Evolutionary conservation across 2,888 invertebrate species (phyloP).

Genomic region (Reticulitermes lucifugus): DNA sequence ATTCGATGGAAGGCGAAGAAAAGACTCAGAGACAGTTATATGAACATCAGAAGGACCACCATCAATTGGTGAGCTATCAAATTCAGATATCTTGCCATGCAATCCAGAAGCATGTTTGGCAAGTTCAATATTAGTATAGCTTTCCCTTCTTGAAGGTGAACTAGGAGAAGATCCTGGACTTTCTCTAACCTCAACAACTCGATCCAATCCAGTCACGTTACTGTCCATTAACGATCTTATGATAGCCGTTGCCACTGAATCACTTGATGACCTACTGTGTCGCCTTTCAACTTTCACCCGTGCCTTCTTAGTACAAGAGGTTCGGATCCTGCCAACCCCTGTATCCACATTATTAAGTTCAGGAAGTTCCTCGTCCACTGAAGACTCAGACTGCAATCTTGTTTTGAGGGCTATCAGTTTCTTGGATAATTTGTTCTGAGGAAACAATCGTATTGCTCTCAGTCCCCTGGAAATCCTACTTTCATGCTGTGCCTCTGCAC

Average conservation of each 20-base stretch:
- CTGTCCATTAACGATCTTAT: slow-evolving; percentile 69
- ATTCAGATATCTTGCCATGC: background rate
- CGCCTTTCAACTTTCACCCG: slow-evolving; percentile 40
- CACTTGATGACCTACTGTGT: slow-evolving; percentile 59
- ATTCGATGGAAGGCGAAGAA: slow-evolving; percentile 48
- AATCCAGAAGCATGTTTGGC: background rate
- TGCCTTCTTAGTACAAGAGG: slow-evolving; percentile 58
- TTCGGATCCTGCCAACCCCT: slow-evolving; percentile 62
- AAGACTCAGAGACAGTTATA: slow-evolving; percentile 45
- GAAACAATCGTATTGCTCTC: slow-evolving; percentile 73
- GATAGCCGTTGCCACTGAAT: slow-evolving; percentile 74
- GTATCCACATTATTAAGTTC: slow-evolving; percentile 61
- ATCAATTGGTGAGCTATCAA: background rate
- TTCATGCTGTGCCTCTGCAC: slow-evolving; percentile 65
- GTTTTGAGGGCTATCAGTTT: slow-evolving; percentile 72
- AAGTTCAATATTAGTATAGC: slow-evolving; percentile 20
- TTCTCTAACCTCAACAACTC: slow-evolving; percentile 57
- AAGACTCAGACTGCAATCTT: slow-evolving; percentile 66
- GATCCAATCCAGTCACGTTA: slow-evolving; percentile 46
- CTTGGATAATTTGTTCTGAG: slow-evolving; percentile 71
- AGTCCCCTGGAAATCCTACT: slow-evolving; percentile 69
- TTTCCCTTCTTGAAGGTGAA: slow-evolving; percentile 45
- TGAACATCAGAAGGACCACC: slow-evolving; percentile 12
- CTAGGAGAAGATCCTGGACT: slow-evolving; percentile 56
- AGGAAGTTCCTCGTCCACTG: slow-evolving; percentile 65